Base-by-base conservation (phyloP, 2,888 invertebrate genomes). In the Pherbina coryleti region DNA sequence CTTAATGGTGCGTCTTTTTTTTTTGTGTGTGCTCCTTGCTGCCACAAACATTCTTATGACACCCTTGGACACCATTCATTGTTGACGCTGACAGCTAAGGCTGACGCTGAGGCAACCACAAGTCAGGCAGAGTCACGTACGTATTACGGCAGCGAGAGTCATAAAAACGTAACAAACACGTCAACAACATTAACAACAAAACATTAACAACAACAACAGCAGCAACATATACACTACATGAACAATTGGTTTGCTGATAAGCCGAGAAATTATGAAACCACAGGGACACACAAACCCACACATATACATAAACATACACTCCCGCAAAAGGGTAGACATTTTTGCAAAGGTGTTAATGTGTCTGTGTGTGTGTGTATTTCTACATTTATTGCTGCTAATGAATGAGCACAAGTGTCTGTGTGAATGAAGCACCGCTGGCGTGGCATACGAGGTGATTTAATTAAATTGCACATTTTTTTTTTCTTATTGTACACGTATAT, bases 91-190 rank as follows among this genome's bases (percentile, higher is more conserved):
- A 25, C 49, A 44, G 28, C 57, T 57, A 57, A n/a, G 19, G 57
- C 25, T n/a, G 28, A 34, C 57, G 44, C 37, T n/a, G 37, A 14
- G 22, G 72, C 25, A 60, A 60, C 60, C 64, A 34, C 64, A 66
- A 66, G 34, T 34, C 28, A 34, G 57, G 25, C 62, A 44, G 49
- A 64, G 73, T 74, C 73, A 64, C 73, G 73, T 74, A n/a, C 62
- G 51, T 25, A 25, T 7, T 8, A 53, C 34, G 9, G 55, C 31
- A 55, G 34, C 73, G 28, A 28, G 49, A 19, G 72, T 44, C 60
- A 72, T 72, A 72, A 74, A 71, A 74, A 64, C 64, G 62, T 62
- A 74, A 64, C 62, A 75, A 75, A 75, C 66, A 34, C 75, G 75
- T 34, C 75, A 67, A 55, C 66, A 28, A 25, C 67, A 75, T 25